A percentile compares a stretch with the other conserved stretches of the same genome.
Evolutionary conservation across 37 sponge, comb jelly and placozoan genomes (phyloP).

Genomic region (Chondrosia reniformis): DNA sequence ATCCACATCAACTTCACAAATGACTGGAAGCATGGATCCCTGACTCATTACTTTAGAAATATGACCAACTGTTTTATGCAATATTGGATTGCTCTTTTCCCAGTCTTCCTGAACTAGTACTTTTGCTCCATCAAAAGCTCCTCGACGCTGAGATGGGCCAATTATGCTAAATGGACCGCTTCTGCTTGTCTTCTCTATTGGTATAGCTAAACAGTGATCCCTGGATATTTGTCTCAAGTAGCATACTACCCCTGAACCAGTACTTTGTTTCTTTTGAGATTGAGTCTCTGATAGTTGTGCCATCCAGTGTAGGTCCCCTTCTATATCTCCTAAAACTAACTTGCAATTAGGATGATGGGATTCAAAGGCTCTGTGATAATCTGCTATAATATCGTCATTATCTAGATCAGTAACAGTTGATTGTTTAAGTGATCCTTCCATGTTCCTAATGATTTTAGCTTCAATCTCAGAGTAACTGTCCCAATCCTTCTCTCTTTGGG

Average conservation of each 20-base stretch:
- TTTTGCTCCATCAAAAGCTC: slow-evolving; percentile 62
- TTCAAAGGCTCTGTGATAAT: neutral
- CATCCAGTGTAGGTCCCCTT: slow-evolving; percentile 5
- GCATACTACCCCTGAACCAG: neutral
- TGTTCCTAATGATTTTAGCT: no score
- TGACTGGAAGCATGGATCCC: slow-evolving; percentile 8
- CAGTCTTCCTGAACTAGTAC: slow-evolving; percentile 49
- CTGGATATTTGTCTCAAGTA: neutral
- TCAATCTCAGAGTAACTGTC: no score
- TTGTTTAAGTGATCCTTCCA: no score
- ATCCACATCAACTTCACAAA: slow-evolving; percentile 35
- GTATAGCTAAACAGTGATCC: slow-evolving; percentile 48
- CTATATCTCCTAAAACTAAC: neutral
- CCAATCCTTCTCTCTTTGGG: no score
- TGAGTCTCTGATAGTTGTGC: neutral
- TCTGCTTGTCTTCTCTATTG: slow-evolving; percentile 40
- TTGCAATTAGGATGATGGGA: neutral
- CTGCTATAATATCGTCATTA: neutral
- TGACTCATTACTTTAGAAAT: slow-evolving; percentile 25
- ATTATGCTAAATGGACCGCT: slow-evolving; percentile 12
- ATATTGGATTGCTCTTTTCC: neutral
- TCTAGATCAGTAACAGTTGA: no score
- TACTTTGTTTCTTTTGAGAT: neutral
- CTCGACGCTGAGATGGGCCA: neutral
- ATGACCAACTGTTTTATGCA: slow-evolving; percentile 18